Base-by-base conservation (phyloP, 1,140 invertebrate genomes). In the Eciton burchellii region DNA sequence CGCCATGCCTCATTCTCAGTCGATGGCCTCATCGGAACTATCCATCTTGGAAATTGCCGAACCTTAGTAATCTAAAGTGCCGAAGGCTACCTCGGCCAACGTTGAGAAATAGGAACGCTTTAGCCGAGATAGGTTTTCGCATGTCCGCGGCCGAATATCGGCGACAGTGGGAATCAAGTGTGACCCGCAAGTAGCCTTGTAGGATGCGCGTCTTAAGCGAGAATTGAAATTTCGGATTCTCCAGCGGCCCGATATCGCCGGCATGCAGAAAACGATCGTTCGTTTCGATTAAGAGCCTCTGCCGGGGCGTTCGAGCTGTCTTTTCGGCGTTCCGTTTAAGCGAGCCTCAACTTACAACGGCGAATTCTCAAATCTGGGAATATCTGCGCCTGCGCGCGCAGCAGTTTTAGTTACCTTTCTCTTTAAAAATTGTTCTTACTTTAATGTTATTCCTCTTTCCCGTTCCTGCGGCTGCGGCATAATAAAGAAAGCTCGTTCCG, bases 31-130 rank as follows among this genome's bases (percentile, higher is more conserved):
- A 84, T 84, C 82, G 71, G 65, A 84, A 60, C 81, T 84, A 83
- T 84, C 82, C 66, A 84, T 84, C 83, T 84, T 84, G 62, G 63
- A 77, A 84, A 84, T 74, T 84, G 71, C 70, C 71, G 35, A 76
- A 84, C 45, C 81, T 60, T 65, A 47, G 82, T 77, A 84, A 84
- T 84, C 83, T 84, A 84, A 84, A 84, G 81, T 77, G 82, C 83
- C 83, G 49, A 84, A 77, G 83, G 71, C 71, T 60, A 66, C 57
- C 41, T 70, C 74, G 63, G 56, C 63, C 49, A 79, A 70, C 35
- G 21, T 70, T 79, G 74, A 70, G 74, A 57, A 70, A 79, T 79
- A 68, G 63, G 63, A 45, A 79, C 24, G 49, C 49, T 70, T 79
- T 79, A 79, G 12, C 3, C 49, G 49, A 70, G 74, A 79, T 79